These are phyloP conservation scores for Chrysemys picta DNA, from an alignment of 2,113 vertebrate species.

Conservation along the genomic window DNA sequence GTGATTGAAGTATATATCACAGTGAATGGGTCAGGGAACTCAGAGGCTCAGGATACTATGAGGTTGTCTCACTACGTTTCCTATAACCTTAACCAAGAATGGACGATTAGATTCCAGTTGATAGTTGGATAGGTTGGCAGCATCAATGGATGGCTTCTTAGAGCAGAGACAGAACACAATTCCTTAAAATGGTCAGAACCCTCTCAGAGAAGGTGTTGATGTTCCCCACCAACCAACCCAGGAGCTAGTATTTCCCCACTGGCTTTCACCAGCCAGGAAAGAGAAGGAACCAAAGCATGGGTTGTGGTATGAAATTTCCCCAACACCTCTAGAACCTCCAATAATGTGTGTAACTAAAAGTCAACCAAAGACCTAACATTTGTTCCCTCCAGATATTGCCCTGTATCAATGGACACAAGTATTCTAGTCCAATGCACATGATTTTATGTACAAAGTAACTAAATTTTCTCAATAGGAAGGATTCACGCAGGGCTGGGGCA, in stretches of 20 bases:
- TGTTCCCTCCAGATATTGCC: background rate
- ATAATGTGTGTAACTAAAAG: background rate
- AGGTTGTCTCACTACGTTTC: background rate
- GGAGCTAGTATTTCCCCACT: background rate
- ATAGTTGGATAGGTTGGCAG: background rate
- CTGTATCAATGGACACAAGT: background rate
- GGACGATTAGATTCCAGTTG: background rate
- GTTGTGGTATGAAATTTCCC: background rate
- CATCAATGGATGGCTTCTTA: background rate
- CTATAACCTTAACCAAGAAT: background rate
- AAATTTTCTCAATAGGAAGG: background rate
- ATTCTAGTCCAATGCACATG: background rate
- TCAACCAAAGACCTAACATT: background rate
- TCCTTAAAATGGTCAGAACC: background rate
- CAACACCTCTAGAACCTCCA: background rate
- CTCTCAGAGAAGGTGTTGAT: background rate
- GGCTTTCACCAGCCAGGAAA: constrained; percentile 2
- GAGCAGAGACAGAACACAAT: background rate
- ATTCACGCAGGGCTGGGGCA: background rate
- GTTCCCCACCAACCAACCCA: background rate
- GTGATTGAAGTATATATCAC: background rate
- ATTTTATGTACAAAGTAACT: background rate
- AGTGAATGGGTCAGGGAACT: background rate
- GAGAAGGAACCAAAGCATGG: background rate
- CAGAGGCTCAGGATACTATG: background rate